Evolutionary conservation across 2,797 vertebrate genomes (phyloP), one percentile per base, ranked within the genome.

Genomic region (Pygocentrus nattereri): DNA sequence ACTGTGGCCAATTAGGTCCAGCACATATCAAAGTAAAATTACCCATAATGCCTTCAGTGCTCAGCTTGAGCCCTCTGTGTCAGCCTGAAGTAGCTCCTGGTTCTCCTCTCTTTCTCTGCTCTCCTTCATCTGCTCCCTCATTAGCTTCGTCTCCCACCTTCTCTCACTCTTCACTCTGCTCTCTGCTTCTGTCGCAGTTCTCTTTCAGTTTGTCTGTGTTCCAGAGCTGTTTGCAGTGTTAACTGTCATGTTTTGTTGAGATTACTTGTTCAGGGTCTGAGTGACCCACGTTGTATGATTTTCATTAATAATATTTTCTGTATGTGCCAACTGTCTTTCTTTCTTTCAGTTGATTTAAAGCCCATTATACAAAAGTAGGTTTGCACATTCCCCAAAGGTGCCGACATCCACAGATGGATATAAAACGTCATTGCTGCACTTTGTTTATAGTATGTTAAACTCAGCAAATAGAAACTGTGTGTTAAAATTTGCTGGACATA

Each of bases 191-290:
- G 52, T 34, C 8, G 71, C 38, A 49, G 10, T 4, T 75, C 74
- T 74, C 82, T 41, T 76, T 25, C 76, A 56, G 34, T 68, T 50
- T 69, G 5, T 59, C 10, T 34, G 27, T 56, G 27, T 56, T 27
- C 12, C 44, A 62, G 12, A 88, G 82, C 85, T 88, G 88, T 90
- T 90, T 92, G 85, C 85, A 52, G 84, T 82, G 87, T 70, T 27
- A 25, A 30, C 44, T 6, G 23, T 49, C 44, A 27, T 41, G 21
- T n/a, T 58, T 23, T 58, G 21, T 23, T n/a, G 1, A 58, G 21
- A 0, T 23, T 12, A 1, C 2, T 25, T 23, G 56, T 25, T 25
- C 25, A 23, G n/a, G 5, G 8, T 58, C n/a, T 12, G n/a, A 58
- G 56, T 25, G 50, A 54, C 19, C 50, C 1, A 21, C 4, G 50